These are phyloP conservation scores for Xyrauchen texanus DNA, from an alignment of 2,113 vertebrate species.

Conservation along the genomic window DNA sequence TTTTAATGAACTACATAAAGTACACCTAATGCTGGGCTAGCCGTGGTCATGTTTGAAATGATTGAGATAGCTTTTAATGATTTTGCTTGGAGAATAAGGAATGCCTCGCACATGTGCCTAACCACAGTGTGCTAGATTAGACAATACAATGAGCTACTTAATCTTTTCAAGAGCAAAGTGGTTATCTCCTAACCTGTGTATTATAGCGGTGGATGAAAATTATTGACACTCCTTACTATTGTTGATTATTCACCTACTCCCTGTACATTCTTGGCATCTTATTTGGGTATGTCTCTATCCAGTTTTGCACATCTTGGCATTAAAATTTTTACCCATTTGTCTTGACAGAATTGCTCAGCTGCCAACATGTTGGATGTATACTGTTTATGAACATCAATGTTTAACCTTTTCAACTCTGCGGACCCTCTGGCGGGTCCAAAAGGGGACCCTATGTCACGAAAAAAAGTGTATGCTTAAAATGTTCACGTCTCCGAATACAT, in stretches of 20 bases:
- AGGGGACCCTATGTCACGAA: no score
- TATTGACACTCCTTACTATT: background rate
- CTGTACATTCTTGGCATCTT: constrained; percentile 16
- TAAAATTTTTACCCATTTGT: background rate
- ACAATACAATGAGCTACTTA: background rate
- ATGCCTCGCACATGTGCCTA: background rate
- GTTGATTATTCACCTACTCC: background rate
- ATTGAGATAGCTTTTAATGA: constrained; percentile 6
- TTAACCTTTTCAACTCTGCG: background rate
- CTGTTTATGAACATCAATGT: background rate
- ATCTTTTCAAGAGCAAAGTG: background rate
- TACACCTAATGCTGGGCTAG: constrained; percentile 14
- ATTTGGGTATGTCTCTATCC: background rate
- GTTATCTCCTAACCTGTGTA: background rate
- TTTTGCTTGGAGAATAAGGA: background rate
- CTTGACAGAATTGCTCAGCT: background rate
- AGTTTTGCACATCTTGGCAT: background rate
- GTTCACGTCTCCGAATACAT: no score
- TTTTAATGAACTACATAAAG: constrained; percentile 25
- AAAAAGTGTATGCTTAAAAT: no score
- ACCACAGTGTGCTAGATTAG: background rate
- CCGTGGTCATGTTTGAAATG: constrained; percentile 27
- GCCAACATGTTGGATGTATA: background rate
- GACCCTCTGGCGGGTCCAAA: no score
- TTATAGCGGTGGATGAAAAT: background rate